Evolutionary conservation across 2,797 vertebrate genomes (phyloP), one percentile per base, ranked within the genome.

Genomic region (Hafferia zeledoni): DNA sequence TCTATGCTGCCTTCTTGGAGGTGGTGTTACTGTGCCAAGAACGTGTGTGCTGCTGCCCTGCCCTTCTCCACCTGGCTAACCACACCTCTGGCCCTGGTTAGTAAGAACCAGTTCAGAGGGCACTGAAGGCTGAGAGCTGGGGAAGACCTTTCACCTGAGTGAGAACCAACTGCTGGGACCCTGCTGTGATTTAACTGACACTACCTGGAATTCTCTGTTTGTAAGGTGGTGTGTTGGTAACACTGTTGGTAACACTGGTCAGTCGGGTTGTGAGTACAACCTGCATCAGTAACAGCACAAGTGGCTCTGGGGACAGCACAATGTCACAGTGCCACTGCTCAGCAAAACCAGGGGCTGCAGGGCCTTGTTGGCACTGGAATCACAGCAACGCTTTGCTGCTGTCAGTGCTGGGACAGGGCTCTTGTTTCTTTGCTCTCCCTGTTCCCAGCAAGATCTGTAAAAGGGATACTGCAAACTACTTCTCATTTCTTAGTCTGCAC

Each of bases 71-170:
- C 23, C 20, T 31, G 17, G 17, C 15, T 37, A 22, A 2, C 17
- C 31, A 0, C 33, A 8, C 23, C 13, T 0, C 6, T 33, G 20
- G 70, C 75, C 17, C 39, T 46, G 12, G 15, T 81, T 0, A n/a
- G 53, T 74, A 16, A 13, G n/a, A 70, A 14, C 37, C 12, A 17
- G 33, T 10, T 53, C 7, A 68, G 76, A 70, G 27, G 2, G 5
- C 0, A 3, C 17, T 53, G 43, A 55, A 61, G 77, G n/a, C 56
- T 83, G 67, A 43, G 46, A 53, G 30, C 23, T 79, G 6, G 41
- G 55, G 9, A 30, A 44, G 55, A 22, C 25, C 17, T 83, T 23
- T 59, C 55, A 41, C 19, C 50, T 0, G 0, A 50, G 37, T 31
- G 69, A 59, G 44, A 46, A 76, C 14, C 33, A 53, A 1, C 39